Evolutionary conservation across 2,113 vertebrate species (phyloP), one percentile per base, ranked within the genome.

Genomic region (Geothlypis trichas): DNA sequence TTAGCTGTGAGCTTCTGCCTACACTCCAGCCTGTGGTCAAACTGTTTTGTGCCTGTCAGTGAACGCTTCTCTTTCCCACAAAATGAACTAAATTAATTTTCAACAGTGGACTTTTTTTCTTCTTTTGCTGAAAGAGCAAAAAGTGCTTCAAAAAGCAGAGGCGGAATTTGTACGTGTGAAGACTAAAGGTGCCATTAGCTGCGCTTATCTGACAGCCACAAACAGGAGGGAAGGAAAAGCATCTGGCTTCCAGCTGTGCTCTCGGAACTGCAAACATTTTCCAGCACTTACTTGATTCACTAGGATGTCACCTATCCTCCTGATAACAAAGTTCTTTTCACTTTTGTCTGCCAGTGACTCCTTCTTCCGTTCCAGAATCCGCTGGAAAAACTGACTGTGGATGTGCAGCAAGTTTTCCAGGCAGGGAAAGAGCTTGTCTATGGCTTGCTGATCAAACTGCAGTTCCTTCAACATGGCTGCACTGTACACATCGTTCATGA

Each of bases 401-500:
- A 99, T 97, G 8, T 99, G 98, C 89, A 99, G 96, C 28, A 99
- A 98, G 37, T 99, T 99, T 15, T 99, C 99, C 87, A 99, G 89
- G 66, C 98, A 98, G 3, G 99, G 99, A 69, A 99, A 99, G 69
- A 99, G 97, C 93, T 98, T 99, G 63, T 99, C 99, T 87, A 99
- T 95, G 0, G 96, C 98, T 80, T 98, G 98, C 52, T 94, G 95
- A 44, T 99, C 99, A 7, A 99, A 98, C 75, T 99, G 99, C 86
- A 99, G 94, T 9, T 99, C 99, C 22, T 98, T 98, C 80, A 98
- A 59, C 97, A 99, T 98, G 16, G 99, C 99, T 61, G 99, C 98
- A 35, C 98, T 98, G 97, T 99, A 99, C 8, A 99, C 99, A 2
- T 99, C 99, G 0, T 98, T 98, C 99, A 99, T 99, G 95, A 99